phyloP scores from a whole-genome alignment of 2,888 invertebrate genomes.

The Hemithea aestivaria region DNA sequence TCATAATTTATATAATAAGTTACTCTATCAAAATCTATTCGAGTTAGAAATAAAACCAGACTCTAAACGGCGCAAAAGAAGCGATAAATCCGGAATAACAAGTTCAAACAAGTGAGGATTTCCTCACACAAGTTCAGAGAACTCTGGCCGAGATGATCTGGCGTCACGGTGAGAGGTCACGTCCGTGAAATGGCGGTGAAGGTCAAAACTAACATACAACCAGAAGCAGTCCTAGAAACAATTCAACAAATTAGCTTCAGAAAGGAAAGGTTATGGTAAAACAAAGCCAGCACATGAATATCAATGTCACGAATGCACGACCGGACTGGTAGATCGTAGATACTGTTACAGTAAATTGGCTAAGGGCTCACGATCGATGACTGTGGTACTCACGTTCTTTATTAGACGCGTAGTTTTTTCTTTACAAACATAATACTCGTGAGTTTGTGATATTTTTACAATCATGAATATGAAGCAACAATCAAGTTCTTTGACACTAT shows the following conservation, averaged over 20 bases:
- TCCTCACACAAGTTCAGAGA: slow-evolving; percentile 21
- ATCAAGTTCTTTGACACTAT: too few species aligned
- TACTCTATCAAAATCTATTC: too few species aligned
- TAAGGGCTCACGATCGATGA: slow-evolving; percentile 19
- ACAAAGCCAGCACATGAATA: slow-evolving; percentile 24
- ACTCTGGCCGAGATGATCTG: slow-evolving; percentile 16
- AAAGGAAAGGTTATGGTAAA: slow-evolving; percentile 15
- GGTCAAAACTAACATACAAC: slow-evolving; percentile 22
- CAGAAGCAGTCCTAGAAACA: neutral
- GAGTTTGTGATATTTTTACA: neutral
- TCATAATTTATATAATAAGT: too few species aligned
- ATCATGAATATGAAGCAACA: too few species aligned
- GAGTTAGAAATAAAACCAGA: too few species aligned
- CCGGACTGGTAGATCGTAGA: slow-evolving; percentile 15
- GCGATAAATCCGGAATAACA: slow-evolving; percentile 3
- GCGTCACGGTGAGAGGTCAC: slow-evolving; percentile 37
- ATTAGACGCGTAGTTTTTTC: too few species aligned
- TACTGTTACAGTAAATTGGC: slow-evolving; percentile 20
- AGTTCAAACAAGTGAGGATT: slow-evolving; percentile 7
- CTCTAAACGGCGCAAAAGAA: neutral
- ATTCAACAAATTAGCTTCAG: slow-evolving; percentile 8
- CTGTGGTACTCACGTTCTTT: slow-evolving; percentile 4
- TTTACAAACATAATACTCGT: neutral
- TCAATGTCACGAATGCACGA: slow-evolving; percentile 26
- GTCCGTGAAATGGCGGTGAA: slow-evolving; percentile 43